Base-by-base conservation (phyloP, 1,140 invertebrate species). In the Elysia chlorotica region DNA sequence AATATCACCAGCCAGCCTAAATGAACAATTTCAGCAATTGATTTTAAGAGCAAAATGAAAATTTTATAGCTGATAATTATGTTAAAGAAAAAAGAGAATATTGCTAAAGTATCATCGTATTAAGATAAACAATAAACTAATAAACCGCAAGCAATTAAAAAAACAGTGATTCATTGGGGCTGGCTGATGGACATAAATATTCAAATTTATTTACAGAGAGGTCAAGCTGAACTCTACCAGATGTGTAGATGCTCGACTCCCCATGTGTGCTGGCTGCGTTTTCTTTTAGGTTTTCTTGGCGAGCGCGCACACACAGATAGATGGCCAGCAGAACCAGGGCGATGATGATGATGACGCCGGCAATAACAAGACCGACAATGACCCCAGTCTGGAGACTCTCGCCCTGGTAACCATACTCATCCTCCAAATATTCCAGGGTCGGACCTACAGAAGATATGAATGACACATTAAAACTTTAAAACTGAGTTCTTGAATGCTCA, bases 301-400 rank as follows among this genome's bases (percentile, higher is more conserved):
- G 41, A 23, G 30, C 59, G 23, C 48, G 72, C 31, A 78, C 28
- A 41, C 66, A 74, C 48, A 72, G 72, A 63, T 74, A 78, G 54
- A 78, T 74, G 56, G 62, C 67, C n/a, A 76, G 28, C 2, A 65
- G 65, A 54, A 78, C 57, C 5, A 78, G 63, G 19, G 74, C 76
- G 35, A 78, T 70, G n/a, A 78, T 23, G 21, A 78, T 30, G 23
- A 78, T 69, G n/a, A 53, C 72, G 14, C 62, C 76, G 38, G 74
- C 76, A 67, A 78, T 66, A 57, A 19, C 72, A 62, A 78, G 67
- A 0, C 76, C 76, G 19, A 65, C 74, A 57, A 78, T 76, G 23
- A 57, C 72, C 17, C 76, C 74, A 5, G 67, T 36, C 33, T 75
- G 56, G 3, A 78, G 41, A 14, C 63, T 21, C n/a, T 70, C 25